phyloP scores from a whole-genome alignment of 2,797 vertebrate species.

The Nyctalus aviator region DNA sequence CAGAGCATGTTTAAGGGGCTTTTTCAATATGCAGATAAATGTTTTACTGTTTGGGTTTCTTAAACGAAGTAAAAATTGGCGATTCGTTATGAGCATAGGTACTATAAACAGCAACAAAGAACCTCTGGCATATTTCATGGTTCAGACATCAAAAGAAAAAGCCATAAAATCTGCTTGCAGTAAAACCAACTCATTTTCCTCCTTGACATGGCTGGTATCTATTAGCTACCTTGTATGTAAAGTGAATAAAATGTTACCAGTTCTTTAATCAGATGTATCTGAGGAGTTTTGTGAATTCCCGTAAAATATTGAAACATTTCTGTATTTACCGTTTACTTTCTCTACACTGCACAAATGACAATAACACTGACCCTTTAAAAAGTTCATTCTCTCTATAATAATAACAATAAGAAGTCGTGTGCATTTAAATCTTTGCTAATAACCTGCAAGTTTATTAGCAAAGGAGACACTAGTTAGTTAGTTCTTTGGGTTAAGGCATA shows the following conservation, averaged over 20 bases:
- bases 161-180: conserved; percentile 33
- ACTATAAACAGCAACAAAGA: conserved; percentile 54
- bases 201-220: conserved; percentile 1
- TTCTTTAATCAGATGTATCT: conserved; percentile 38
- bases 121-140: conserved; percentile 23
- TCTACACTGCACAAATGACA: background rate
- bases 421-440: conserved; percentile 35
- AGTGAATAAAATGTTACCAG: conserved; percentile 41
- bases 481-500: conserved; percentile 17
- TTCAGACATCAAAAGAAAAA: conserved; percentile 69
- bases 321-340: background rate
- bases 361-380: background rate
- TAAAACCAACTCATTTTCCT: conserved; percentile 41
- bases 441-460: conserved; percentile 4
- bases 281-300: conserved; percentile 24
- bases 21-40: conserved; percentile 48
- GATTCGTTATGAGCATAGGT: conserved; percentile 10
- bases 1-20: background rate
- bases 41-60: conserved; percentile 14
- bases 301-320: background rate
- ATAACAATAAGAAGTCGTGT: background rate
- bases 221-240: conserved; percentile 54
- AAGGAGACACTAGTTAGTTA: background rate
- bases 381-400: background rate
- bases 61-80: conserved; percentile 40